Conservation (phyloP, 2,113 vertebrate species). For the Eulemur rufifrons region DNA sequence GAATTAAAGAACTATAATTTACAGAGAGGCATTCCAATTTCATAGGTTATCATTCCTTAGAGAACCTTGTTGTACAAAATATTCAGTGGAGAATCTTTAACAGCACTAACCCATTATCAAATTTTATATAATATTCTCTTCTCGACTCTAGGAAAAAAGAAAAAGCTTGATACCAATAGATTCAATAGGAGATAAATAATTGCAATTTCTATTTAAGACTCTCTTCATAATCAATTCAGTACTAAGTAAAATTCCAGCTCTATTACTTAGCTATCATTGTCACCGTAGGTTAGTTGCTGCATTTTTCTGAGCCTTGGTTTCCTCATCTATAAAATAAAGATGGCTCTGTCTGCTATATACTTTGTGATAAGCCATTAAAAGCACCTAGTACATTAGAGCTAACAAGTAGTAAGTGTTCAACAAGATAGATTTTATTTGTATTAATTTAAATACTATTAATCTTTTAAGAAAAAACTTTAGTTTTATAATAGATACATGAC, state of each 20-base stretch:
- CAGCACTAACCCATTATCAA: not conserved
- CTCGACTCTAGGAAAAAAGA: not conserved
- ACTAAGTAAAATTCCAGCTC: not conserved
- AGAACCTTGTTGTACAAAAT: conserved; percentile 7
- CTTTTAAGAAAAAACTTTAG: not conserved
- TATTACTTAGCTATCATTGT: not conserved
- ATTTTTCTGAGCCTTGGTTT: conserved; percentile 23
- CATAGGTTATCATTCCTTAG: not conserved
- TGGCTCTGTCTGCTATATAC: not conserved
- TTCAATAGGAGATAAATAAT: not conserved
- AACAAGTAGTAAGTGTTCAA: not conserved
- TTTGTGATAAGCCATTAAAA: not conserved
- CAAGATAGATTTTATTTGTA: not conserved
- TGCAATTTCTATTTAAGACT: not conserved
- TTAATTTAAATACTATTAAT: conserved; percentile 32
- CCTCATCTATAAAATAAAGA: conserved; percentile 10
- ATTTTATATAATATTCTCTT: conserved; percentile 25
- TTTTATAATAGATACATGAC: not conserved
- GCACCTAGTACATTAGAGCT: not conserved
- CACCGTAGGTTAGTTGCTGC: not conserved
- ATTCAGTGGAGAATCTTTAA: conserved; percentile 23
- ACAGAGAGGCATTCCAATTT: not conserved
- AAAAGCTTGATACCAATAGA: not conserved
- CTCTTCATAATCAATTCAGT: conserved; percentile 1
- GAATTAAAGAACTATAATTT: not conserved